Percentiles rank a stretch among this genome's conserved stretches.
Evolutionary conservation across 2,797 vertebrate species (phyloP).

Genomic region (Australoheros facetus): DNA sequence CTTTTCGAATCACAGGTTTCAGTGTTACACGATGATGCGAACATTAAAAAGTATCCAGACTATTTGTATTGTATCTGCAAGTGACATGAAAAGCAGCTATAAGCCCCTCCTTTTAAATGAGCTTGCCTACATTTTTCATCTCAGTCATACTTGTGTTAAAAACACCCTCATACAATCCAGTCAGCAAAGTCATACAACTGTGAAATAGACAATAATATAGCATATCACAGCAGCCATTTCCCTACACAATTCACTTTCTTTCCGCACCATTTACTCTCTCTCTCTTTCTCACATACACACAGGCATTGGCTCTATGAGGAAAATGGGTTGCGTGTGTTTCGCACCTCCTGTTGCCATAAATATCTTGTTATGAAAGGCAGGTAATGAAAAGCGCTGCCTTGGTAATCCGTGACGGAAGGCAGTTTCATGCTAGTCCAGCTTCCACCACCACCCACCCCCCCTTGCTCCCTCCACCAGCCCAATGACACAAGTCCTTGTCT

Average conservation of each 20-base stretch:
- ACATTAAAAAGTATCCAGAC: neutral
- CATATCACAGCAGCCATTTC: constrained; percentile 69
- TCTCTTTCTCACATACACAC: constrained; percentile 17
- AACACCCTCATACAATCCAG: constrained; percentile 59
- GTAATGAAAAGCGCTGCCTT: constrained; percentile 75
- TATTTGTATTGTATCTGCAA: neutral
- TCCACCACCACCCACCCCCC: constrained; percentile 49
- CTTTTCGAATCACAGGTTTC: neutral
- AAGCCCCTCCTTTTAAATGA: neutral
- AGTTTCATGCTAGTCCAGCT: constrained; percentile 76
- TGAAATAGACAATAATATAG: constrained; percentile 77
- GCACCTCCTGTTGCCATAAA: constrained; percentile 72
- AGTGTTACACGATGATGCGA: neutral
- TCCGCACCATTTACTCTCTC: constrained; percentile 66
- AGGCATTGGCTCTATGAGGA: constrained; percentile 49
- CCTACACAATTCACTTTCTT: constrained; percentile 70
- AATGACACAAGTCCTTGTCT: constrained; percentile 30
- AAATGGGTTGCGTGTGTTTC: constrained; percentile 72
- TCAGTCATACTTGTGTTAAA: constrained; percentile 33
- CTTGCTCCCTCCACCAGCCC: constrained; percentile 29
- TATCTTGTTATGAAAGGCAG: constrained; percentile 78
- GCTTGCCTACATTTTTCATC: constrained; percentile 19
- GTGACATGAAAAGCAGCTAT: constrained; percentile 9
- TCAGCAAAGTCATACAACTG: constrained; percentile 69
- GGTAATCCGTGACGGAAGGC: constrained; percentile 72